phyloP scores from a whole-genome alignment of 2,888 invertebrate species.

The Agrypnus murinus region DNA sequence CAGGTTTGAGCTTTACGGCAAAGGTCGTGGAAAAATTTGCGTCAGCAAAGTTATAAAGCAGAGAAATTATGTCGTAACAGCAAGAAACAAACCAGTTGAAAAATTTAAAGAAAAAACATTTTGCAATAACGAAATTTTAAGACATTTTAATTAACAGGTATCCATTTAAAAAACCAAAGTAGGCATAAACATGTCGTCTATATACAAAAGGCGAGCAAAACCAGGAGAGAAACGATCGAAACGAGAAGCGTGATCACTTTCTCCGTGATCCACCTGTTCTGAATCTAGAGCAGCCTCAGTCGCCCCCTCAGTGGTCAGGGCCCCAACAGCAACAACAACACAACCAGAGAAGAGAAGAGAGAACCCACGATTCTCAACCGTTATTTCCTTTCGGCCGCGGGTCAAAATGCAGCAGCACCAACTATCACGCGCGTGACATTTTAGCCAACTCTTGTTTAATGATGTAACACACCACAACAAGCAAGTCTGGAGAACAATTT shows the following conservation, averaged over 20 bases:
- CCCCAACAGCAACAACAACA: conserved; percentile 51
- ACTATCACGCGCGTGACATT: conserved; percentile 60
- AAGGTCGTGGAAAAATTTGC: too few relatives aligned
- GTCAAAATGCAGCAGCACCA: conserved; percentile 56
- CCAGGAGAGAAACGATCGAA: conserved; percentile 21
- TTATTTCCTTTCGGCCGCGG: conserved; percentile 47
- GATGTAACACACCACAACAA: too few relatives aligned
- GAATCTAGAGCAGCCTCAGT: conserved; percentile 62
- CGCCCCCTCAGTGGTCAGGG: conserved; percentile 56
- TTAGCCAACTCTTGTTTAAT: conserved; percentile 49
- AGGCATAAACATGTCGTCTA: not conserved
- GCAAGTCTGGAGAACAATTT: conserved; percentile 55
- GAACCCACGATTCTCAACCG: conserved; percentile 37
- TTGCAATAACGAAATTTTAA: too few relatives aligned
- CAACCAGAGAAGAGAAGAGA: not conserved
- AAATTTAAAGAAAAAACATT: conserved; percentile 6
- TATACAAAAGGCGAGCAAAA: conserved; percentile 53
- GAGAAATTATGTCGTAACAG: conserved; percentile 20
- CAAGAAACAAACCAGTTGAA: conserved; percentile 26
- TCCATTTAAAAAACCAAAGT: not conserved
- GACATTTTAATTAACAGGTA: conserved; percentile 29
- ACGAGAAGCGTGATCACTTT: conserved; percentile 63
- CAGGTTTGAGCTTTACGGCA: too few relatives aligned
- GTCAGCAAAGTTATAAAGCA: too few relatives aligned
- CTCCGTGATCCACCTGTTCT: conserved; percentile 64